Evolutionary conservation across 2,113 vertebrate species (phyloP).

Genomic region (Miniopterus natalensis): DNA sequence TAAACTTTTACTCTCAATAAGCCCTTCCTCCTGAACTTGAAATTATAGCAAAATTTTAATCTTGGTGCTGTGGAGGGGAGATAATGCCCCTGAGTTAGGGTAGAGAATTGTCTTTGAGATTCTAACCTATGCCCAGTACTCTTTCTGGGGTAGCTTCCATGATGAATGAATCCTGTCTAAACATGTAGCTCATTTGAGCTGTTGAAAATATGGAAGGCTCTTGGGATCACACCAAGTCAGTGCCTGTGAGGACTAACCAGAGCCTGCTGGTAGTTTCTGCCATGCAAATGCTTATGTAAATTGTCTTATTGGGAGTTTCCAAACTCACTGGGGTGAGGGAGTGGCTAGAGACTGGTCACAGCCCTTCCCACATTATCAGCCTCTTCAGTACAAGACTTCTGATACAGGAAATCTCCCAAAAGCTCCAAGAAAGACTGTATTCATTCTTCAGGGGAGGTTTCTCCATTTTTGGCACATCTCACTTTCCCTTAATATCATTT

Average conservation of each 20-base stretch:
- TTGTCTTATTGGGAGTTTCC: background rate
- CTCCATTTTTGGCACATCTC: background rate
- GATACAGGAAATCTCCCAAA: background rate
- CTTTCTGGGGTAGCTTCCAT: background rate
- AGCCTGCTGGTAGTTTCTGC: background rate
- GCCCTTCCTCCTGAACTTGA: constrained; percentile 29
- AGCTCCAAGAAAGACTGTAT: background rate
- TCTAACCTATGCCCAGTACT: background rate
- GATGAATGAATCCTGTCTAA: background rate
- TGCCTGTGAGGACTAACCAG: background rate
- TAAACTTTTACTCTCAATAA: background rate
- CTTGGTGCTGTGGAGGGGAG: background rate
- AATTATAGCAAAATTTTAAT: constrained; percentile 51
- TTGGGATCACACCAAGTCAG: background rate
- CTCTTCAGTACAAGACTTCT: background rate
- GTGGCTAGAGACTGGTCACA: background rate
- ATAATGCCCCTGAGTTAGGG: background rate
- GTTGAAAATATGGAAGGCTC: background rate
- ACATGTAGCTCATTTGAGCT: background rate
- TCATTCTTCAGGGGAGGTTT: background rate
- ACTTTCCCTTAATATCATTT: constrained; percentile 6
- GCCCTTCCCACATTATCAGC: background rate
- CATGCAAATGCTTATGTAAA: background rate
- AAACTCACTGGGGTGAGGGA: background rate
- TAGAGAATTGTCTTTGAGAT: background rate